These are phyloP conservation scores for Ursus arctos DNA, from an alignment of 2,113 vertebrate genomes.

Conservation along the genomic window DNA sequence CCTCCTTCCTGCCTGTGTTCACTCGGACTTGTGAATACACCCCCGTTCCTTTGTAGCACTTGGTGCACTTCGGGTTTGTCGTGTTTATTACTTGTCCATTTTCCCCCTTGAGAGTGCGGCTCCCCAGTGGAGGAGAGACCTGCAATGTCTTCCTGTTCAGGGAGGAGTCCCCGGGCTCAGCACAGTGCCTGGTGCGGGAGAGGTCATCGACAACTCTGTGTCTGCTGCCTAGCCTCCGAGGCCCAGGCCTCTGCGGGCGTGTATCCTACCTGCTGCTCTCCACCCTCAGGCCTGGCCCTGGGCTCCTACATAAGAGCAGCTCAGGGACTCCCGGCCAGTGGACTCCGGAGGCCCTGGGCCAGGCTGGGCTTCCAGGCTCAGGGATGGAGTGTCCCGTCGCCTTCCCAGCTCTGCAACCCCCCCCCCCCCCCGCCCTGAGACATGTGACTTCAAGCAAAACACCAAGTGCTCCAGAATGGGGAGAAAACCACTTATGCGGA, in stretches of 20 bases:
- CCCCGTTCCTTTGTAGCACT: rapidly evolving
- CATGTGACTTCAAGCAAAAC: neutral
- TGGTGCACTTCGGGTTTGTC: rapidly evolving
- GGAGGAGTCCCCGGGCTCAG: neutral
- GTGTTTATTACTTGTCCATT: rapidly evolving
- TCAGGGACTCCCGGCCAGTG: neutral
- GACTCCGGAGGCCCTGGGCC: neutral
- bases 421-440: too few species aligned
- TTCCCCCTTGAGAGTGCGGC: neutral
- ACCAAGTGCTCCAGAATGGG: rapidly evolving
- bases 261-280: neutral
- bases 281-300: neutral
- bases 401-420: neutral
- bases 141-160: too few species aligned
- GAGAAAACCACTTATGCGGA: neutral
- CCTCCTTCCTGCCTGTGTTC: rapidly evolving
- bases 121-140: neutral
- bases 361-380: neutral
- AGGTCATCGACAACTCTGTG: rapidly evolving
- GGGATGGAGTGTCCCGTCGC: neutral
- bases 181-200: rapidly evolving
- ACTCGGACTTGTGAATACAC: rapidly evolving
- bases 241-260: neutral
- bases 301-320: neutral
- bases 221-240: too few species aligned